Evolutionary conservation across 2,113 vertebrate genomes (phyloP).

Genomic region (Symphodus melops): DNA sequence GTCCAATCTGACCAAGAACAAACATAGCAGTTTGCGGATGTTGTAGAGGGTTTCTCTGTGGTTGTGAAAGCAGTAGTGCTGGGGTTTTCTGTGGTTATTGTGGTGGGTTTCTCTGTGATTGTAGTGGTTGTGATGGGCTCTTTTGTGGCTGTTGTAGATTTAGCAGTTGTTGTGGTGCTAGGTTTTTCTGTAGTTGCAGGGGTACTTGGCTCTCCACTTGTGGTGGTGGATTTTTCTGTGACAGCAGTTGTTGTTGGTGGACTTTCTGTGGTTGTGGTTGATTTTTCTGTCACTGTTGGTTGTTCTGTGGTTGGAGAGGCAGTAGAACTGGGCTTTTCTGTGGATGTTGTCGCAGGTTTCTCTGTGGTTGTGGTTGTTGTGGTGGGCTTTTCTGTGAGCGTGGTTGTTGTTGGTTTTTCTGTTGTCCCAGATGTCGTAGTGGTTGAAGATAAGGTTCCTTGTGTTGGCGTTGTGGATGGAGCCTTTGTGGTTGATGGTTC

Average conservation of each 20-base stretch:
- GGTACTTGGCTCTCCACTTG: background rate
- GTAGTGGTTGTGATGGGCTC: too few species aligned
- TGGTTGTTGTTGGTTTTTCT: too few species aligned
- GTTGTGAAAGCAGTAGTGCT: background rate
- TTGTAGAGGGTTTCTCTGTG: background rate
- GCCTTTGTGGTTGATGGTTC: too few species aligned
- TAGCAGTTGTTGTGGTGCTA: background rate
- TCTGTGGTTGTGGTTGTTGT: too few species aligned
- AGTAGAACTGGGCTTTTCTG: background rate
- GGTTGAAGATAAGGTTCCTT: too few species aligned
- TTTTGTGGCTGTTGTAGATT: too few species aligned
- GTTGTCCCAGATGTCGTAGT: too few species aligned
- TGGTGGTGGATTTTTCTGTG: background rate
- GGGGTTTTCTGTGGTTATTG: background rate
- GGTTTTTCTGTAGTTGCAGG: background rate
- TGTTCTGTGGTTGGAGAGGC: background rate
- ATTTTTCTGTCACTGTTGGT: background rate
- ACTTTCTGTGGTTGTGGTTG: background rate
- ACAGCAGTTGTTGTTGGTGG: background rate
- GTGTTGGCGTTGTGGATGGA: too few species aligned
- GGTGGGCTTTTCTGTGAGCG: too few species aligned
- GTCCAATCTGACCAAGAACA: constrained; percentile 50
- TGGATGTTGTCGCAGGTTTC: too few species aligned
- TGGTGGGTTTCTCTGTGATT: background rate
- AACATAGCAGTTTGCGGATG: background rate